Percentiles rank a stretch among this genome's conserved stretches.
phyloP scores from a whole-genome alignment of 2,797 vertebrate species.

The Geotrypetes seraphini region DNA sequence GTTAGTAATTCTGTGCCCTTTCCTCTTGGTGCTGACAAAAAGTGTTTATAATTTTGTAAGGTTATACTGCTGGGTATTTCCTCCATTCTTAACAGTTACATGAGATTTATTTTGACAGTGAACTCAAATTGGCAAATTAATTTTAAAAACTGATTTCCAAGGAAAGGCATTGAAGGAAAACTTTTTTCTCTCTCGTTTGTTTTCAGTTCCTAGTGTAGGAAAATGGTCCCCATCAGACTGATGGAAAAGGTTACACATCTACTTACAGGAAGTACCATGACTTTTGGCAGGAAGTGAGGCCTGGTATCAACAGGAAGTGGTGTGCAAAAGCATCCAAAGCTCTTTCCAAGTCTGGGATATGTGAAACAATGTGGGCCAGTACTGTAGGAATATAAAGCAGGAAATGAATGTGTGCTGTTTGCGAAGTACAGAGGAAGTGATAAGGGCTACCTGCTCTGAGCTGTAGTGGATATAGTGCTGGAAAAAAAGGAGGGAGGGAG shows the following conservation, averaged over 20 bases:
- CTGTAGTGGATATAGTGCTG: constrained; percentile 23
- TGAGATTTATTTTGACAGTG: no score
- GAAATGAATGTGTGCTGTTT: constrained; percentile 45
- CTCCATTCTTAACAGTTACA: no score
- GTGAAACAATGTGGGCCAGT: constrained; percentile 55
- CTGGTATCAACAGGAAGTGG: constrained; percentile 67
- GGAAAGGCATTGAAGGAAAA: no score
- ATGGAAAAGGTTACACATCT: constrained; percentile 42
- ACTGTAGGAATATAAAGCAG: constrained; percentile 34
- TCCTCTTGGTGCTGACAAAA: no score
- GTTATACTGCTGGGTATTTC: no score
- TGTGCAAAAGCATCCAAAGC: constrained; percentile 29
- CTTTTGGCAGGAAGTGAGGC: constrained; percentile 52
- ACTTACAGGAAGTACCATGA: constrained; percentile 48
- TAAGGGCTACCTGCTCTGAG: constrained; percentile 52
- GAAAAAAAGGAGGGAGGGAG: accelerated
- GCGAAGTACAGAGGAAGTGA: constrained; percentile 41
- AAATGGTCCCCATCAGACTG: constrained; percentile 22
- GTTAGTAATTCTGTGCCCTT: no score
- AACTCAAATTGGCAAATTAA: no score
- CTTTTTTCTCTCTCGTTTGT: not conserved
- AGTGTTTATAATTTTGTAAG: no score
- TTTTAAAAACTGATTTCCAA: no score
- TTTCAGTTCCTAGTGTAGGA: not conserved
- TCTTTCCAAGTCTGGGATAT: constrained; percentile 36